These are phyloP conservation scores for Pteropus alecto DNA, from an alignment of 2,113 vertebrate genomes.

Conservation along the genomic window DNA sequence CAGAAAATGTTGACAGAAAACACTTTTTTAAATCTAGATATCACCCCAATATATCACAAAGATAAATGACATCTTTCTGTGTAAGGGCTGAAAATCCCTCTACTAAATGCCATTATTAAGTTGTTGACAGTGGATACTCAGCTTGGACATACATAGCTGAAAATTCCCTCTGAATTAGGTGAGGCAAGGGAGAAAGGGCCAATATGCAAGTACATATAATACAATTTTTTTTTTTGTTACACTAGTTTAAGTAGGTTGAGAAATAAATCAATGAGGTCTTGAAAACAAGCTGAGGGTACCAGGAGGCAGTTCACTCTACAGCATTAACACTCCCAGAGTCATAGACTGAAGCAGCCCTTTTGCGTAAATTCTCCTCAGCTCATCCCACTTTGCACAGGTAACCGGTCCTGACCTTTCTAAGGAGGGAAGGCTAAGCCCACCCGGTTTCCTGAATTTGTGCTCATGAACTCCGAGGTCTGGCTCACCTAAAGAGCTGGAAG, in stretches of 20 bases:
- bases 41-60: background rate
- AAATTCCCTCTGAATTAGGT: background rate
- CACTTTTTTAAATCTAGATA: background rate
- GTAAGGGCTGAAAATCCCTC: background rate
- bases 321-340: background rate
- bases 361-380: fast-evolving
- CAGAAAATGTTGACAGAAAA: background rate
- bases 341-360: fast-evolving
- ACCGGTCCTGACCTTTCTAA: background rate
- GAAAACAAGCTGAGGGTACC: background rate
- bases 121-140: background rate
- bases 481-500: background rate
- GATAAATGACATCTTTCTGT: background rate
- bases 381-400: background rate
- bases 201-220: background rate
- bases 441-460: background rate
- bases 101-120: background rate
- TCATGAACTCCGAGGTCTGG: background rate
- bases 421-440: too few relatives aligned
- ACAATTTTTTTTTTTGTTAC: background rate
- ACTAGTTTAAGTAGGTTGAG: background rate
- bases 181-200: background rate
- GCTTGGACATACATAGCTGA: background rate
- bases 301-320: background rate
- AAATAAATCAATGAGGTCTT: background rate